Percentiles rank a stretch among this genome's conserved stretches.
Evolutionary conservation across 2,888 invertebrate species (phyloP).

Genomic region (Agrochola lychnidis): DNA sequence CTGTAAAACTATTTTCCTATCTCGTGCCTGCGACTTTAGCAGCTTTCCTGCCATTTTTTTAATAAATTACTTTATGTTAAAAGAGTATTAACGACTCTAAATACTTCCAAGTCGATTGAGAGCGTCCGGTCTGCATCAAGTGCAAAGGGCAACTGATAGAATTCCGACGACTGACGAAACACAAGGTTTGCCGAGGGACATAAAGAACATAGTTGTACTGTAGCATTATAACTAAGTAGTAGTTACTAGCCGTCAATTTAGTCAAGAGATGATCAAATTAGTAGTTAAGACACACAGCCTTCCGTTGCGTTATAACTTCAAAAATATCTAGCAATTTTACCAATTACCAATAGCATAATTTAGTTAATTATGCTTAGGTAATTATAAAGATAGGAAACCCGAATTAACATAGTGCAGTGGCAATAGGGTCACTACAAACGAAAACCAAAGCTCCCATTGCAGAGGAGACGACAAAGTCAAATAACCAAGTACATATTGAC

Average conservation of each 20-base stretch:
- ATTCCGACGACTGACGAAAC: too few species aligned
- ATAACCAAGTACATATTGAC: slow-evolving; percentile 26
- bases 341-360: neutral
- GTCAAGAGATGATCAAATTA: neutral
- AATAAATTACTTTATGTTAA: too few species aligned
- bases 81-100: too few species aligned
- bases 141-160: too few species aligned
- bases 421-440: neutral
- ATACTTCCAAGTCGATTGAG: too few species aligned
- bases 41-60: too few species aligned
- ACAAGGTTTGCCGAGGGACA: too few species aligned
- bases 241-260: neutral
- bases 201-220: too few species aligned
- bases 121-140: too few species aligned
- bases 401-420: neutral
- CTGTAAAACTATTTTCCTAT: too few species aligned
- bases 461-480: neutral
- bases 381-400: neutral
- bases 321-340: neutral
- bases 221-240: neutral
- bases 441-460: slow-evolving; percentile 12
- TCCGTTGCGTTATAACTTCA: neutral
- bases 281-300: neutral
- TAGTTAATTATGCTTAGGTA: neutral
- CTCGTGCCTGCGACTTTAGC: too few species aligned